Evolutionary conservation across 2,113 vertebrate genomes (phyloP).

Genomic region (Paramormyrops kingsleyae): DNA sequence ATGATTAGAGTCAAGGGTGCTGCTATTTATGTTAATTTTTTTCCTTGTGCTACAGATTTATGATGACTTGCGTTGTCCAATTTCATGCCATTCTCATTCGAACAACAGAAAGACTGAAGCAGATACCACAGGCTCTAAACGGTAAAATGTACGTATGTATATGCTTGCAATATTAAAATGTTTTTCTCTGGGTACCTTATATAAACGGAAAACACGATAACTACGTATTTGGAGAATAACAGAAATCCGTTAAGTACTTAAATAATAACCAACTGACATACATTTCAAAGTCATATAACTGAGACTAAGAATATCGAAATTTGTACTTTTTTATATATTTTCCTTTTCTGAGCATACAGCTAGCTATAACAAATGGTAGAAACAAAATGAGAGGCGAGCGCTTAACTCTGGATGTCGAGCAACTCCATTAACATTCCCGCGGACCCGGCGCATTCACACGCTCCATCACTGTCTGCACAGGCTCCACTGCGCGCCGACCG

Average conservation of each 20-base stretch:
- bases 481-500: not conserved
- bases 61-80: not conserved
- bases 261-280: not conserved
- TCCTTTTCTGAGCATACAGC: not conserved
- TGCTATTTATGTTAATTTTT: not conserved
- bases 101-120: not conserved
- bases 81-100: not conserved
- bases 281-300: not conserved
- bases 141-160: not conserved
- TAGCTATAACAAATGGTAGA: not conserved
- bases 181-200: not conserved
- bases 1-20: not conserved
- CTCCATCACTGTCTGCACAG: slow-evolving; percentile 16
- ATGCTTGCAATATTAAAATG: not conserved
- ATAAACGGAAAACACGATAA: not conserved
- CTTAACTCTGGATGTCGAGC: slow-evolving; percentile 6
- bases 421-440: slow-evolving; percentile 33
- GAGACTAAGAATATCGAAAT: not conserved
- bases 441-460: slow-evolving; percentile 27
- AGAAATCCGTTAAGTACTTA: not conserved
- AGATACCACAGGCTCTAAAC: not conserved
- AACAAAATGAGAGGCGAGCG: not conserved
- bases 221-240: not conserved
- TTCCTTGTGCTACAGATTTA: not conserved
- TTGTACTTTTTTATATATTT: not conserved